Conservation (phyloP, 2,797 vertebrate genomes). For the Manis javanica region DNA sequence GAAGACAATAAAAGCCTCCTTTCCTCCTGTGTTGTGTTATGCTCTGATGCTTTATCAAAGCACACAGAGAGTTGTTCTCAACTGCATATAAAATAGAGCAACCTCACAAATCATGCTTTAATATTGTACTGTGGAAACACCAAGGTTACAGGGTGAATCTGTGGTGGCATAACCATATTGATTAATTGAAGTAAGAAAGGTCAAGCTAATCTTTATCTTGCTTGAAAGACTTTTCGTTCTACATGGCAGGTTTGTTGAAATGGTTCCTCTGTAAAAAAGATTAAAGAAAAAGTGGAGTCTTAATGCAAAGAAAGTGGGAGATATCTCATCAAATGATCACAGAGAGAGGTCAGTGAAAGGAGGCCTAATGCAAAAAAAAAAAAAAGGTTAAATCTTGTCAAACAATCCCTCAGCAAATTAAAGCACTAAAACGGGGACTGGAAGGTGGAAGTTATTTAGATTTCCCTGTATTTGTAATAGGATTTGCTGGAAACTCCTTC, state of each 20-base stretch:
- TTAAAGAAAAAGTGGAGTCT: slow-evolving; percentile 46
- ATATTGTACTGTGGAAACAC: slow-evolving; percentile 56
- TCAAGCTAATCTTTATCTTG: slow-evolving; percentile 82
- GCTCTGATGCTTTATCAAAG: slow-evolving; percentile 57
- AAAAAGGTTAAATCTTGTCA: slow-evolving; percentile 59
- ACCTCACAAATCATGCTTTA: slow-evolving; percentile 67
- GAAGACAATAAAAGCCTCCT: slow-evolving; percentile 58
- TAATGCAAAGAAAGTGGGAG: slow-evolving; percentile 49
- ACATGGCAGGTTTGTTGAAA: slow-evolving; percentile 71
- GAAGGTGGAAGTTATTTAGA: not conserved
- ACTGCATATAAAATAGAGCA: slow-evolving; percentile 17
- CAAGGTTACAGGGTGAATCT: slow-evolving; percentile 77
- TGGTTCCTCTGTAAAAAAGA: slow-evolving; percentile 65
- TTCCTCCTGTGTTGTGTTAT: not conserved
- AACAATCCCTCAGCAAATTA: slow-evolving; percentile 51
- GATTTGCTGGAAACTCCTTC: not conserved
- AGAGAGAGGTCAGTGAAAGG: slow-evolving; percentile 72
- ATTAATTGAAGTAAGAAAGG: slow-evolving; percentile 83
- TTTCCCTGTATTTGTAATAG: slow-evolving; percentile 32
- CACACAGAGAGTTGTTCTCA: slow-evolving; percentile 37
- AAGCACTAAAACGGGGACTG: not conserved
- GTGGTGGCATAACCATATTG: slow-evolving; percentile 75
- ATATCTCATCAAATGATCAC: slow-evolving; percentile 62
- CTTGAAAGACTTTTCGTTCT: slow-evolving; percentile 70
- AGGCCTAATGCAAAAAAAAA: slow-evolving; percentile 21